phyloP scores from a whole-genome alignment of 1,140 invertebrate genomes.

The Polypedilum pembai region DNA sequence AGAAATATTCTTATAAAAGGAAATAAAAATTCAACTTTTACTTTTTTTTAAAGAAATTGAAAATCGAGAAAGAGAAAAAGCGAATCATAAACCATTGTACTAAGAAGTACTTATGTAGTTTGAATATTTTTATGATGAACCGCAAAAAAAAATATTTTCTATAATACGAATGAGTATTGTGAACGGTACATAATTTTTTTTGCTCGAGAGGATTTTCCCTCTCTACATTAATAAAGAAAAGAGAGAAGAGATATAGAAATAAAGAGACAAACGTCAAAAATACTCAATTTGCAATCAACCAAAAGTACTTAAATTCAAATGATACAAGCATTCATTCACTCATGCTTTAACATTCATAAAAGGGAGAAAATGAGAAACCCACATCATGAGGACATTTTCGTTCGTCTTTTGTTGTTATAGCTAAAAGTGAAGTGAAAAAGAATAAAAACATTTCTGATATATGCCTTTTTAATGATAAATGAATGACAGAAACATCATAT shows the following conservation, averaged over 20 bases:
- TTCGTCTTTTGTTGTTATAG: neutral
- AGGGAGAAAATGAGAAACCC: neutral
- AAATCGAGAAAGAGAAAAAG: no score
- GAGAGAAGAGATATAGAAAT: neutral
- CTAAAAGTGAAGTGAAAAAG: neutral
- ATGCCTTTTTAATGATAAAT: slow-evolving; percentile 19
- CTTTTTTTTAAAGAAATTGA: no score
- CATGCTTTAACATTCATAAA: neutral
- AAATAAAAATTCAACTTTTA: no score
- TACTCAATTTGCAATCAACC: slow-evolving; percentile 25
- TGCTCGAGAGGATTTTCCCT: no score
- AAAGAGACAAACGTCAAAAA: slow-evolving; percentile 21
- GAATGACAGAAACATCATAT: slow-evolving; percentile 2
- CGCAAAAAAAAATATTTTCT: no score
- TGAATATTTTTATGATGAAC: no score
- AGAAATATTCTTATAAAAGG: no score
- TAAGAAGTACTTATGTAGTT: no score
- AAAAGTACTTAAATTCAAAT: slow-evolving; percentile 15
- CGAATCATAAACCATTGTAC: no score
- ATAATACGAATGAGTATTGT: no score
- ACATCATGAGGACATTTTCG: neutral
- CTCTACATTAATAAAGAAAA: neutral
- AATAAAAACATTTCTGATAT: neutral
- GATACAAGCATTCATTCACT: slow-evolving; percentile 18
- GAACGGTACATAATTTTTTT: no score